Percentiles rank a stretch among this genome's conserved stretches.
Evolutionary conservation across 35 echinoderm and acorn worm genomes (phyloP).

Genomic region (Anneissia japonica): DNA sequence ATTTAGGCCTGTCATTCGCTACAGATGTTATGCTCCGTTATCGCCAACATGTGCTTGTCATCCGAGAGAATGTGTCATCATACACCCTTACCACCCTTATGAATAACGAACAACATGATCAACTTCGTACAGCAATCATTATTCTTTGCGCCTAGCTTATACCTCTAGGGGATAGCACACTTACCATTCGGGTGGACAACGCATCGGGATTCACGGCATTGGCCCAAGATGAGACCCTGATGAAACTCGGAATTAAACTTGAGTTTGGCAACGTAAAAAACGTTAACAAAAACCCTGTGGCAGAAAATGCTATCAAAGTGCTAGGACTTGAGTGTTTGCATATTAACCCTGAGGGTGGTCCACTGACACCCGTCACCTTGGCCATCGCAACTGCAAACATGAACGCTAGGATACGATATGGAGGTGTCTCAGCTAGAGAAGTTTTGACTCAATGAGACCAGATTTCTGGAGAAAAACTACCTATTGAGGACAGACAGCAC

Average conservation of each 20-base stretch:
- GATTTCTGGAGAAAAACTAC: not conserved
- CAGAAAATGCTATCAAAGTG: slow-evolving; percentile 7
- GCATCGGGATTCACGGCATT: not conserved
- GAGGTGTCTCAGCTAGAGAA: not conserved
- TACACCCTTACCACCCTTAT: too few relatives aligned
- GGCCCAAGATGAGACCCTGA: not conserved
- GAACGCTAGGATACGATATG: not conserved
- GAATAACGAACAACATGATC: too few relatives aligned
- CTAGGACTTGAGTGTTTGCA: not conserved
- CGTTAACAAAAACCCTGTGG: slow-evolving; percentile 5
- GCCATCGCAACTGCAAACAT: slow-evolving; percentile 5
- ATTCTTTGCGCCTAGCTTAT: not conserved
- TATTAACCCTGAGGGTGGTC: not conserved
- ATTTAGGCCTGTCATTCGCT: too few relatives aligned
- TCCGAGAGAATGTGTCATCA: too few relatives aligned
- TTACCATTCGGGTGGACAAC: not conserved
- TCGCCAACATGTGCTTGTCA: too few relatives aligned
- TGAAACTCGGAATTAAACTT: not conserved
- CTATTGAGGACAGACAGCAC: slow-evolving; percentile 5
- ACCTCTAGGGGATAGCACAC: too few relatives aligned
- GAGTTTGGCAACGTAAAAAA: not conserved
- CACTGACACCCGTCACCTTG: not conserved
- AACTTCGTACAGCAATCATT: not conserved
- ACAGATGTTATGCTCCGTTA: too few relatives aligned
- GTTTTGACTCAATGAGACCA: not conserved